Conservation (phyloP, 1,140 invertebrate species). For the Condylostylus longicornis region DNA sequence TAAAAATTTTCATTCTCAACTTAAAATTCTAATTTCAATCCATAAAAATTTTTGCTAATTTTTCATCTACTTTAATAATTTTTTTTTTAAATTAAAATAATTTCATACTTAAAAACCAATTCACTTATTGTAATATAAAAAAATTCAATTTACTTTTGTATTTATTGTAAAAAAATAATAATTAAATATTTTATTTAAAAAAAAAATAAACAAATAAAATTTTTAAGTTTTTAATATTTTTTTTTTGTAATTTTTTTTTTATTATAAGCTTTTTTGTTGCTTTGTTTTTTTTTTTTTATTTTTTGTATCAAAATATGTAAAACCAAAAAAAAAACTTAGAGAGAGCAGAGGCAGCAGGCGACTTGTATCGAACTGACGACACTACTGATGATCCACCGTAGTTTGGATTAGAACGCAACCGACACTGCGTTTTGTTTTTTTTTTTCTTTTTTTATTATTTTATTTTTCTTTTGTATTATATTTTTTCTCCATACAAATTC, state of each 20-base stretch:
- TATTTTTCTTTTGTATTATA: not conserved
- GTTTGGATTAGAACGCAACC: conserved; percentile 2
- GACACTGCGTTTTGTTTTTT: conserved; percentile 1
- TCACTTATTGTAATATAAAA: too few species aligned
- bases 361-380: conserved; percentile 4
- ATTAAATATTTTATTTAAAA: too few species aligned
- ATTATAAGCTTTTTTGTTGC: not conserved
- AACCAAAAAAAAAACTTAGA: conserved; percentile 1
- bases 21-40: too few species aligned
- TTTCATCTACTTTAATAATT: too few species aligned
- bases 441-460: not conserved
- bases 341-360: conserved; percentile 4
- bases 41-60: too few species aligned
- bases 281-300: not conserved
- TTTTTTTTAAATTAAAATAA: too few species aligned
- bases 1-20: too few species aligned
- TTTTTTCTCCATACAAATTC: not conserved
- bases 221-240: too few species aligned
- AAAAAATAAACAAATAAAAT: too few species aligned
- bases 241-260: not conserved
- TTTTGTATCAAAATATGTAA: not conserved
- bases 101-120: too few species aligned
- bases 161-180: too few species aligned
- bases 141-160: too few species aligned
- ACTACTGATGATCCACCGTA: conserved; percentile 1